Evolutionary conservation across 2,888 invertebrate genomes (phyloP), one percentile per base, ranked within the genome.

Genomic region (Lumbricus terrestris): DNA sequence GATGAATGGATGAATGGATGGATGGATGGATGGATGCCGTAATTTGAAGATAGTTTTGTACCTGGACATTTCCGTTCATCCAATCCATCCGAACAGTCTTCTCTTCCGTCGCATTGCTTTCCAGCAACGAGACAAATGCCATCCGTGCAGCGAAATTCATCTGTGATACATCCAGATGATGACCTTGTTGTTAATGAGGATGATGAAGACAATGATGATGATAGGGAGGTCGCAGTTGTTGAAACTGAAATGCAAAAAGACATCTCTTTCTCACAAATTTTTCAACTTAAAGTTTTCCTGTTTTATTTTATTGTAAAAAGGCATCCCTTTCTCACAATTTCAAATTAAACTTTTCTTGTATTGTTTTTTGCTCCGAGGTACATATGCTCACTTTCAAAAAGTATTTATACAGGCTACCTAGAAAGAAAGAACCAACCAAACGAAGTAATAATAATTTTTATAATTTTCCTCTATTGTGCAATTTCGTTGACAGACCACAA

Each of bases 61-160:
- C 54, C 37, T 89, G 85, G 35, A 88, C 54, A 90, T 20, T 83
- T n/a, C 29, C 88, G 85, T 89, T 90, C 90, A 40, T 90, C 90
- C 37, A 54, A 42, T 3, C 35, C 89, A 69, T 90, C 89, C 23
- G n/a, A 35, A 82, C 90, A 90, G 33, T 90, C 89, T 29, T 11
- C 6, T 0, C 38, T 85, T 23, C 88, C 89, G 83, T 90, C 89
- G 69, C 90, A 90, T 8, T 54, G 38, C 20, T 18, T 40, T 47
- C 88, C 89, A 42, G 34, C 35, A 18, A 29, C 37, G 33, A 90
- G 83, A 69, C 90, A 90, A 85, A 34, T 40, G 16, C 89, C 85
- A 82, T 90, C 90, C 11, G 54, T 33, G 35, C 90, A 90, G 0
- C 40, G 89, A 85, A 90, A 90, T 89, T 89, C 89, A 85, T 88